Evolutionary conservation across 2,113 vertebrate genomes (phyloP), one percentile per base, ranked within the genome.

Genomic region (Alectura lathami): DNA sequence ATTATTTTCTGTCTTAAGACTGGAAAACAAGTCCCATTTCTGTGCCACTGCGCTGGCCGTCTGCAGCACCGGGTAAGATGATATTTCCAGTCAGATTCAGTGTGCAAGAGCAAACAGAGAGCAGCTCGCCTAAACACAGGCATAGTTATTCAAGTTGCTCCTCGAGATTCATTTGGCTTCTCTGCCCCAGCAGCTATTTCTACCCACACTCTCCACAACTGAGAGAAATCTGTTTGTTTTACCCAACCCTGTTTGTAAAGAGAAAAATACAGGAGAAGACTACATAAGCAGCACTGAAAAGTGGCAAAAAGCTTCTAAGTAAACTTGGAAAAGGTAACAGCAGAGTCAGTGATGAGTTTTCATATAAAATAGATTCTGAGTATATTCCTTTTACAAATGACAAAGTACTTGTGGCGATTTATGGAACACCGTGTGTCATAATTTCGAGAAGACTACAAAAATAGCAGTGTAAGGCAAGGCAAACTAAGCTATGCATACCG

Each of bases 101-200:
- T 91, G 47, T 40, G 17, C 51, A 74, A 72, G 22, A 76, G 57
- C 34, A 87, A 89, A 92, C 70, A 97, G 34, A 56, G 51, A 68
- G 21, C 34, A 81, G 38, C 86, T 68, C 86, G 53, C 36, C 36
- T 74, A 82, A 88, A 91, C 68, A 86, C 57, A 72, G 53, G n/a
- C 69, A 38, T 68, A 86, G 64, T 86, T 95, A 78, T 90, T 95
- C 40, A 60, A 63, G 51, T 47, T 83, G 66, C 63, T 93, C 57
- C 36, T 83, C 64, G 74, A 92, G 59, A 54, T 83, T 83, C 75
- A 70, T 70, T 82, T 88, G 79, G 79, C 56, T 86, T 86, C 77
- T 70, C 79, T 95, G 68, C 26, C 43, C 17, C 48, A 86, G 73
- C 18, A 43, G 73, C 68, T 86, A 81, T 75, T 91, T 64, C 73